Evolutionary conservation across 2,113 vertebrate species (phyloP).

Genomic region (Astatotilapia flaviijosephi): DNA sequence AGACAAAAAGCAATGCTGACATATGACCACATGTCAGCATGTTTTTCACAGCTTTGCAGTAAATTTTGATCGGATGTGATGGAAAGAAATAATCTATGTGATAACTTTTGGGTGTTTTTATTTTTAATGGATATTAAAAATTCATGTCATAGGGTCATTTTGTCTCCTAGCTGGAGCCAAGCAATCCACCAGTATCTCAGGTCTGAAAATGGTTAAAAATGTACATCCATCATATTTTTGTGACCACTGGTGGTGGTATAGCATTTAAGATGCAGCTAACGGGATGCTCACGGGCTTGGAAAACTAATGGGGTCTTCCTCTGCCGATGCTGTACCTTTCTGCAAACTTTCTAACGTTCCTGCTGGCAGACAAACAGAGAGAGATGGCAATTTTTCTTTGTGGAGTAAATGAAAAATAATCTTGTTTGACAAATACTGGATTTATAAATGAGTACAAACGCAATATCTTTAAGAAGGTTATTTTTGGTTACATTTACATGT

Average conservation of each 20-base stretch:
- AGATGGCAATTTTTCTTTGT: not conserved
- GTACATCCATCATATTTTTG: not conserved
- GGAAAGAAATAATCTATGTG: not conserved
- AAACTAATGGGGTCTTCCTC: not conserved
- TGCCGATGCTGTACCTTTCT: not conserved
- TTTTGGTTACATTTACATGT: not conserved
- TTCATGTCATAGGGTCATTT: not conserved
- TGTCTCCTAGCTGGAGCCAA: not conserved
- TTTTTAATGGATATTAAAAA: not conserved
- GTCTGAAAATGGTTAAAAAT: not conserved
- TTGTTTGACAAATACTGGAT: not conserved
- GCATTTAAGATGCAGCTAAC: not conserved
- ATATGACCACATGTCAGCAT: not conserved
- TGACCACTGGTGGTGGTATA: not conserved
- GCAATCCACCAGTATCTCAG: not conserved
- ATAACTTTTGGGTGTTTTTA: not conserved
- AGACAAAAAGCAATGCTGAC: not conserved
- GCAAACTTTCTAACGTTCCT: not conserved
- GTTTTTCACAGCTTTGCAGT: not conserved
- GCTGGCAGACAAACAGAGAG: not conserved
- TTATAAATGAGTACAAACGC: not conserved
- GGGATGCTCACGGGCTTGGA: not conserved
- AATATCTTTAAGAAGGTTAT: not conserved
- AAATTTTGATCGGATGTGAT: accelerated
- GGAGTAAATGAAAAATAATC: not conserved